These are phyloP conservation scores for Crypturellus undulatus DNA, from an alignment of 2,113 vertebrate species.

Conservation along the genomic window DNA sequence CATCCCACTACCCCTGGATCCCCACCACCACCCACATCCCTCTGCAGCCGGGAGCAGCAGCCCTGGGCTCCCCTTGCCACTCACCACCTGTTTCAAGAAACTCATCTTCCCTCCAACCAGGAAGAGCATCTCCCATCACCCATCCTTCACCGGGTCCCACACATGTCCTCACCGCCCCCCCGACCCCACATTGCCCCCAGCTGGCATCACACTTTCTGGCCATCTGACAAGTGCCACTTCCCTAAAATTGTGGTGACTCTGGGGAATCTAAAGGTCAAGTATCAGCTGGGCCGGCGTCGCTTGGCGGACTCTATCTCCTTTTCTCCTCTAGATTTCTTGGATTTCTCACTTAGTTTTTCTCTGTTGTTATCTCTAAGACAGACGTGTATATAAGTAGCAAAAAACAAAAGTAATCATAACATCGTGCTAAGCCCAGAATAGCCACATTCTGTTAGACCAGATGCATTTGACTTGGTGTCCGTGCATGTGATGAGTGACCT, in stretches of 20 bases:
- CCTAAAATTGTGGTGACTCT: conserved; percentile 32
- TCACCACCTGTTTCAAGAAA: neutral
- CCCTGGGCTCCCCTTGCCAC: neutral
- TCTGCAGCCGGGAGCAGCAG: neutral
- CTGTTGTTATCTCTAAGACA: neutral
- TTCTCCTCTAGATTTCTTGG: neutral
- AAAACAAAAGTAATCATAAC: neutral
- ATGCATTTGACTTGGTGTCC: conserved; percentile 11
- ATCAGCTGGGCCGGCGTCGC: conserved; percentile 60
- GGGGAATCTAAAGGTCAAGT: conserved; percentile 73
- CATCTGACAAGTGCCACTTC: conserved; percentile 66
- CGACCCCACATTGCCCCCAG: neutral
- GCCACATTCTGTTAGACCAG: conserved; percentile 1
- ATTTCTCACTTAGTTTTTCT: neutral
- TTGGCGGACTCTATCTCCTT: conserved; percentile 9
- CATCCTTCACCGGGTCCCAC: too few relatives aligned
- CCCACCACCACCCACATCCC: neutral
- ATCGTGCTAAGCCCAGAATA: neutral
- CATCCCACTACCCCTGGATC: too few relatives aligned
- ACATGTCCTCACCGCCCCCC: neutral
- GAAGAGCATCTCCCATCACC: neutral
- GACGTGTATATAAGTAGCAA: neutral
- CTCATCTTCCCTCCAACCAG: neutral
- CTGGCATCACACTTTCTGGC: neutral
- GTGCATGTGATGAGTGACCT: neutral